A percentile compares a stretch with the other conserved stretches of the same genome.
phyloP scores from a whole-genome alignment of 2,113 vertebrate genomes.

The Cynocephalus volans region DNA sequence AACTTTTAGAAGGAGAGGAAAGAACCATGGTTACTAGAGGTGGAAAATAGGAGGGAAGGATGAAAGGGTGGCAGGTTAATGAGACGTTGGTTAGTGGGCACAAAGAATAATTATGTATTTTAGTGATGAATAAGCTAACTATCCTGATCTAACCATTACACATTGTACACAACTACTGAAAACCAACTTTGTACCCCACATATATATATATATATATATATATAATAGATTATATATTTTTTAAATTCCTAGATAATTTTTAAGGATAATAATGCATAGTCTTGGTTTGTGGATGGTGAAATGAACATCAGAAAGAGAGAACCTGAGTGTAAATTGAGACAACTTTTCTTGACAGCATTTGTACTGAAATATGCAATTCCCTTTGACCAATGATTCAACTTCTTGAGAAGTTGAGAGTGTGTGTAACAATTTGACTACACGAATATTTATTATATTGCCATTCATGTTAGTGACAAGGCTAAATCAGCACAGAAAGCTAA shows the following conservation, averaged over 20 bases:
- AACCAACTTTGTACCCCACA: no score
- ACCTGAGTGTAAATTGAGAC: neutral
- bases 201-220: no score
- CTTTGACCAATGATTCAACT: neutral
- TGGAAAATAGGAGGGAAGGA: no score
- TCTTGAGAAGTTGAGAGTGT: constrained; percentile 26
- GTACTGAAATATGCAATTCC: neutral
- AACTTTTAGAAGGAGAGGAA: no score
- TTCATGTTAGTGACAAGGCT: constrained; percentile 28
- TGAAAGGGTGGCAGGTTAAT: no score
- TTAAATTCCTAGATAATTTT: constrained; percentile 34
- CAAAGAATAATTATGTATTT: no score
- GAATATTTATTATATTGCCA: constrained; percentile 17
- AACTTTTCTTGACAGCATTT: neutral
- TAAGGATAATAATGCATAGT: neutral
- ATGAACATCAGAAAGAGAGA: constrained; percentile 11
- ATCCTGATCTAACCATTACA: no score
- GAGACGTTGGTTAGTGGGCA: no score
- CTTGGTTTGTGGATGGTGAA: neutral
- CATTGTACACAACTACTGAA: no score
- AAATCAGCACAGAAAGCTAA: neutral
- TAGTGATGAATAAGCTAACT: no score
- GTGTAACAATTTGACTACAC: neutral
- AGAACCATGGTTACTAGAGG: no score
- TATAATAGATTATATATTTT: neutral